These are phyloP conservation scores for Prietella phreatophila DNA, from an alignment of 2,113 vertebrate genomes.

Conservation along the genomic window DNA sequence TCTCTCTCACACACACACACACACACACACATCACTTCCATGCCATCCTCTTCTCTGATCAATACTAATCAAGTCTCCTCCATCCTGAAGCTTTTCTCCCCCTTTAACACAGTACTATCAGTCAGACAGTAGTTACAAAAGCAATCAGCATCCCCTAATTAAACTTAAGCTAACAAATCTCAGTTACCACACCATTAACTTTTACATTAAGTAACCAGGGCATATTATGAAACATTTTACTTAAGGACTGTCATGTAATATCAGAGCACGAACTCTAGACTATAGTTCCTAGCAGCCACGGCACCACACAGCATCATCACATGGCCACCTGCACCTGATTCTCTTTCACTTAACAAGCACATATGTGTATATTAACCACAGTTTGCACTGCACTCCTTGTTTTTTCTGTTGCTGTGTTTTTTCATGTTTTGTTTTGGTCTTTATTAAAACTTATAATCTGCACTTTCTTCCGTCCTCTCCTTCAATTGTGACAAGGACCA, in stretches of 20 bases:
- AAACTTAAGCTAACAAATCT: constrained; percentile 38
- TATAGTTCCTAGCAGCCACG: no score
- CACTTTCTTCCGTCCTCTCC: no score
- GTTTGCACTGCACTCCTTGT: no score
- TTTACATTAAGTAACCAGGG: constrained; percentile 15
- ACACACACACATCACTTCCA: constrained; percentile 33
- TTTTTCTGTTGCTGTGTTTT: no score
- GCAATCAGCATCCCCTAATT: constrained; percentile 36
- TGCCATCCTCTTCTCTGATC: constrained; percentile 14
- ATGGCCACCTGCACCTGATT: no score
- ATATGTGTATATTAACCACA: no score
- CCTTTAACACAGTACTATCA: constrained; percentile 42
- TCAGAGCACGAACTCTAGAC: no score
- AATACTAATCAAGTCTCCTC: constrained; percentile 36
- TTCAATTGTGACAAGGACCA: no score
- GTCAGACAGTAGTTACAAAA: constrained; percentile 38
- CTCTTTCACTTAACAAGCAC: no score
- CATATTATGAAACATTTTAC: background rate
- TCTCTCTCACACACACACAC: constrained; percentile 24
- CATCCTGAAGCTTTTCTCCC: constrained; percentile 28
- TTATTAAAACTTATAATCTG: no score
- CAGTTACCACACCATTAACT: constrained; percentile 32
- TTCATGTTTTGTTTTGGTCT: no score
- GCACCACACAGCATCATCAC: no score
- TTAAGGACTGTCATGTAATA: background rate